These are phyloP conservation scores for Phataginus tricuspis DNA, from an alignment of 2,797 vertebrate species.

Conservation along the genomic window DNA sequence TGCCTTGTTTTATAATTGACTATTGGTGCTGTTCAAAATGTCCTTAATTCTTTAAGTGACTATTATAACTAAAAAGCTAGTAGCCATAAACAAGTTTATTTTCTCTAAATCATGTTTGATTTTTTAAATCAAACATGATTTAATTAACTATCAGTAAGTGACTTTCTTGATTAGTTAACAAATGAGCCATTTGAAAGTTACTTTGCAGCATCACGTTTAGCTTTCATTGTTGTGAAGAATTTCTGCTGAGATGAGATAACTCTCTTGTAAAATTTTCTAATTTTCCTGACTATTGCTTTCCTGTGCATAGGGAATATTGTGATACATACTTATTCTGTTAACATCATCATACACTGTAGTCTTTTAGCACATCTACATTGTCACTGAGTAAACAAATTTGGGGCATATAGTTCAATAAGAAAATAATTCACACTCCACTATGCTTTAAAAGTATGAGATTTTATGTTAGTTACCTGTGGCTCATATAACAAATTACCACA, in stretches of 20 bases:
- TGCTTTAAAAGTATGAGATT: not conserved
- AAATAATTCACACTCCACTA: not conserved
- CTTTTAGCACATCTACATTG: not conserved
- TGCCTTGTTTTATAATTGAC: not conserved
- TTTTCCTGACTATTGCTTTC: not conserved
- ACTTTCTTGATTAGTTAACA: not conserved
- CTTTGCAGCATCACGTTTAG: not conserved
- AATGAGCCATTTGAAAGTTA: not conserved
- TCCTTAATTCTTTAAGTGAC: conserved; percentile 9
- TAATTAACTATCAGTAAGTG: not conserved
- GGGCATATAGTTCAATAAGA: not conserved
- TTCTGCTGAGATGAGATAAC: not conserved
- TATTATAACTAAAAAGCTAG: conserved; percentile 15
- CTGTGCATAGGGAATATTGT: not conserved
- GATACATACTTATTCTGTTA: not conserved
- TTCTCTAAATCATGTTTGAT: not conserved
- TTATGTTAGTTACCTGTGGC: not conserved
- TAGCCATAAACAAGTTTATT: not conserved
- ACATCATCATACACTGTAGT: not conserved
- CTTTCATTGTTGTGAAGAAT: not conserved
- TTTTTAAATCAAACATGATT: not conserved
- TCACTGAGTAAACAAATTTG: not conserved
- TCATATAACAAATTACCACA: conserved; percentile 13
- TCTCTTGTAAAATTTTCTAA: not conserved
- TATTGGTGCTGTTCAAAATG: not conserved